A percentile compares a stretch with the other conserved stretches of the same genome.
Conservation (phyloP, 2,888 invertebrate species). For the Nymphalis polychloros region DNA sequence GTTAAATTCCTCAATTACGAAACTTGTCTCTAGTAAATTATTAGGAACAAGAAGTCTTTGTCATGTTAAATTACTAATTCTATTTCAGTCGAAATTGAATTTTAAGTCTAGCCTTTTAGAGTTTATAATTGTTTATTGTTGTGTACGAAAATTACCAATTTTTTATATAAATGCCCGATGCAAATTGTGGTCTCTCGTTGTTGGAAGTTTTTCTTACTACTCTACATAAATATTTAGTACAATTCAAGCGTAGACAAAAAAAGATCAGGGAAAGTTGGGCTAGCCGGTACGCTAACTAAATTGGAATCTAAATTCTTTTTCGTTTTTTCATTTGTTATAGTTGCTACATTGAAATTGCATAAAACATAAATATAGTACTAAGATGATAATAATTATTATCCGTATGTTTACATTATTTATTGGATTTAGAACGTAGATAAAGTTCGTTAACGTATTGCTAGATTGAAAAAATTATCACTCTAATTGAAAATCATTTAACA, state of each 20-base stretch:
- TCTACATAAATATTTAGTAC: neutral
- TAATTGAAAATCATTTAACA: too few relatives aligned
- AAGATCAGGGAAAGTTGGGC: neutral
- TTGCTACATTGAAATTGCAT: too few relatives aligned
- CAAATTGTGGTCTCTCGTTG: constrained; percentile 1
- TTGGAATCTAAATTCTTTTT: too few relatives aligned
- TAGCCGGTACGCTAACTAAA: too few relatives aligned
- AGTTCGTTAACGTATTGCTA: too few relatives aligned
- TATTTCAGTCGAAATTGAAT: neutral
- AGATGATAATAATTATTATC: too few relatives aligned
- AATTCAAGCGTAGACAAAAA: neutral
- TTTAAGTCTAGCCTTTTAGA: neutral
- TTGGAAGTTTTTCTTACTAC: neutral
- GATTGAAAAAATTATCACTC: too few relatives aligned
- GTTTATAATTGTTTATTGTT: neutral
- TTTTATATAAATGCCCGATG: neutral
- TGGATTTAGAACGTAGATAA: too few relatives aligned
- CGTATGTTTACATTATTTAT: too few relatives aligned
- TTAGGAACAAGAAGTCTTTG: constrained; percentile 1
- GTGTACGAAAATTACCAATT: neutral
- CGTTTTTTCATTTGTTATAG: too few relatives aligned
- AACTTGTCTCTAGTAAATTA: neutral
- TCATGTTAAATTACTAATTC: neutral
- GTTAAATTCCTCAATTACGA: neutral
- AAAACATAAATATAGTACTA: too few relatives aligned